Evolutionary conservation across 2,797 vertebrate species (phyloP), one percentile per base, ranked within the genome.

Genomic region (Sebastes kiyomatsui): DNA sequence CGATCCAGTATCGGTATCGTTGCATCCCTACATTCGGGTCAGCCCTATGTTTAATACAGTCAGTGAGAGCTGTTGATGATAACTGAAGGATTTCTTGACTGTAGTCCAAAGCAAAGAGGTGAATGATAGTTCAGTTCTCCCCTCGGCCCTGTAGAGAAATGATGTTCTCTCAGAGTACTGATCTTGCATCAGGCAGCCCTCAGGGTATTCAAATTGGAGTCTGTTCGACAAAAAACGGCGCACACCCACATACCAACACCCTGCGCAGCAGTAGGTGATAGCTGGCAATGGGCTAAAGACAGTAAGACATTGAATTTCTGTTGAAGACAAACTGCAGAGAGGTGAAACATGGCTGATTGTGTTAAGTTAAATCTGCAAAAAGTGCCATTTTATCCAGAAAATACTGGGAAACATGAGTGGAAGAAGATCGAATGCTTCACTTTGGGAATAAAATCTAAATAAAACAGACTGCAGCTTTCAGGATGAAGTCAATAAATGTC

Each of bases 111-210:
- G 67, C 7, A 73, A 72, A 81, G 75, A 61, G 67, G 62, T 77
- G 55, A 83, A 72, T 49, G 64, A 68, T 9, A 74, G 80, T 88
- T 88, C 23, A 83, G 23, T 67, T 71, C 56, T 85, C 71, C 80
- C 80, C 33, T 35, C 67, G 82, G 89, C 46, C 75, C 64, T 9
- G 38, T 72, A 73, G 87, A 88, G 69, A 72, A 83, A 77, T 67
- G 23, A 3, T 88, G 61, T 33, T 83, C 71, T 81, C 55, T 80
- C 22, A 65, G 67, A 85, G 56, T 64, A 61, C 75, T 81, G 72
- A 87, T 82, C 75, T 87, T 74, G 74, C 79, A 76, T 83, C 75
- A 80, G 68, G 49, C 70, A n/a, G 61, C 61, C 81, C 64, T 86
- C 75, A 4, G 60, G 66, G 58, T 85, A 59, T 92, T 87, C 77